phyloP scores from a whole-genome alignment of 2,113 vertebrate species.

The Plotosus lineatus region DNA sequence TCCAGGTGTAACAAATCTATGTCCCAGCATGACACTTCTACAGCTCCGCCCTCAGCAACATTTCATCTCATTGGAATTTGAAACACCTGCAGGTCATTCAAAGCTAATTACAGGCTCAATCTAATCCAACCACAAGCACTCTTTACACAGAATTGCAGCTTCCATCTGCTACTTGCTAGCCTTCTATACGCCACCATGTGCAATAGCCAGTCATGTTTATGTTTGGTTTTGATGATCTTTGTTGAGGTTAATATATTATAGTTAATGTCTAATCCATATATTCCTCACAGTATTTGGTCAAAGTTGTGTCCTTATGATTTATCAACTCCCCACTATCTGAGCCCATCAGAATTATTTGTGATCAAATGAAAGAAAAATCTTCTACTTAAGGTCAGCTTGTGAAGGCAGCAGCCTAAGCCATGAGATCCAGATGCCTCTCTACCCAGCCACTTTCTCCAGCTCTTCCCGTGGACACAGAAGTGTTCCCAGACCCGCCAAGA shows the following conservation, averaged over 20 bases:
- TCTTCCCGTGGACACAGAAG: too few relatives aligned
- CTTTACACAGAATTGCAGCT: not conserved
- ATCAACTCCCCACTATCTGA: not conserved
- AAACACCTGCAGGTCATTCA: constrained; percentile 17
- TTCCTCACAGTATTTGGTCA: not conserved
- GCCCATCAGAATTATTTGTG: not conserved
- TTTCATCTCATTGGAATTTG: not conserved
- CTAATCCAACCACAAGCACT: constrained; percentile 1
- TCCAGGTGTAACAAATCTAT: not conserved
- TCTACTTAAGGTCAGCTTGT: too few relatives aligned
- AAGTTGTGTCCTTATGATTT: not conserved
- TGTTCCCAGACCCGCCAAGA: too few relatives aligned
- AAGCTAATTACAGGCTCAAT: constrained; percentile 15
- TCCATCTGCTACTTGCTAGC: not conserved
- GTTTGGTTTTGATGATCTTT: not conserved
- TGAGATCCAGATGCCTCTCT: too few relatives aligned
- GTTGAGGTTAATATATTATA: not conserved
- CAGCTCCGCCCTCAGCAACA: not conserved
- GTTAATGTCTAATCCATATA: not conserved
- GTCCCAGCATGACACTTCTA: not conserved
- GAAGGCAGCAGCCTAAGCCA: too few relatives aligned
- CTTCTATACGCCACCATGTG: not conserved
- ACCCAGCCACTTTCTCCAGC: too few relatives aligned
- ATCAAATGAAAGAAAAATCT: too few relatives aligned
- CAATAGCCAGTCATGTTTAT: not conserved